phyloP scores from a whole-genome alignment of 2,113 vertebrate species.

The Sphaerodactylus townsendi region DNA sequence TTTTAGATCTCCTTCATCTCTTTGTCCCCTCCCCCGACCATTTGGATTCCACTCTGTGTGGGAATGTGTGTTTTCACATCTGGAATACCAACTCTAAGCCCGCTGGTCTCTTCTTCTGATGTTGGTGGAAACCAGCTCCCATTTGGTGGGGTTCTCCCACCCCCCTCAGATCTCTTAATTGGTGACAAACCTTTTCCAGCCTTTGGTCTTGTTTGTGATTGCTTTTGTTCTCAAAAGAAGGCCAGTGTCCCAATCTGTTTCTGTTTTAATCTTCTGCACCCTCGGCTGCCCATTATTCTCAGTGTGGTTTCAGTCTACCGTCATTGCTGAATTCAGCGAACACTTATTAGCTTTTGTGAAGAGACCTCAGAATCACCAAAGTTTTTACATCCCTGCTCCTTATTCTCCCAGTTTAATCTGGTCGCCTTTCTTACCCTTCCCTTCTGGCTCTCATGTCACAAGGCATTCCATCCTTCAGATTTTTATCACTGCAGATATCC shows the following conservation, averaged over 20 bases:
- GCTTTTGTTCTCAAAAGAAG: conserved; percentile 22
- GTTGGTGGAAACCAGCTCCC: conserved; percentile 20
- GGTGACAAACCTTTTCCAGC: conserved; percentile 28
- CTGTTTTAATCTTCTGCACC: conserved; percentile 1
- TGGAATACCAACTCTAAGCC: conserved; percentile 26
- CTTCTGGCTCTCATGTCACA: neutral
- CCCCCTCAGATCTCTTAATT: conserved; percentile 27
- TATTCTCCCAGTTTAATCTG: neutral
- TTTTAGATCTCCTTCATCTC: neutral
- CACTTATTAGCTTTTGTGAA: neutral
- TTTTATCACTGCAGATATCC: neutral
- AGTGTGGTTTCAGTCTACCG: neutral
- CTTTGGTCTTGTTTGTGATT: conserved; percentile 3
- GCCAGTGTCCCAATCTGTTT: conserved; percentile 10
- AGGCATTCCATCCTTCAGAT: neutral
- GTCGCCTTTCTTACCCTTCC: neutral
- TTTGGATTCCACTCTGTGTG: neutral
- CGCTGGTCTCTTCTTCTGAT: conserved; percentile 13
- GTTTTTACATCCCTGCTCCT: neutral
- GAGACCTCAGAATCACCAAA: neutral
- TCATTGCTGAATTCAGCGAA: neutral
- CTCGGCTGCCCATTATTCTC: neutral
- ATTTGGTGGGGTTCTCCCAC: neutral
- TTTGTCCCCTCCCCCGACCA: neutral
- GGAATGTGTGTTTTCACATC: conserved; percentile 29